Conservation (phyloP, 2,113 vertebrate species). For the Epinephelus cyanopodus region DNA sequence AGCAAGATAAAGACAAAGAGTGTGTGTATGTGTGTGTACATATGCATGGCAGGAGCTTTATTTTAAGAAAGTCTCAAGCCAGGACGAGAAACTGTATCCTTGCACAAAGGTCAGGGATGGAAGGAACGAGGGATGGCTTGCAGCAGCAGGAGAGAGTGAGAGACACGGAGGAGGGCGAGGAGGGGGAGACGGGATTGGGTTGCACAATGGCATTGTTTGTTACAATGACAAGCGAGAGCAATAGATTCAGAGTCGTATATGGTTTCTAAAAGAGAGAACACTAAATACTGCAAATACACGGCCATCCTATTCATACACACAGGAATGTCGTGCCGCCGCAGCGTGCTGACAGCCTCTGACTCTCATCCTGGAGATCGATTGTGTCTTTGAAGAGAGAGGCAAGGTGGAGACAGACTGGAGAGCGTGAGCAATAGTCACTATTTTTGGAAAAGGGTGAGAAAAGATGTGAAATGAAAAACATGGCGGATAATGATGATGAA, state of each 20-base stretch:
- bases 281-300: slow-evolving; percentile 73
- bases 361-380: slow-evolving; percentile 60
- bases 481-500: background rate
- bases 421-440: slow-evolving; percentile 32
- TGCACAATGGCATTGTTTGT: slow-evolving; percentile 80
- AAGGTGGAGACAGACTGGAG: slow-evolving; percentile 60
- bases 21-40: slow-evolving; percentile 27
- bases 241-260: slow-evolving; percentile 69
- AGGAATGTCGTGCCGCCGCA: slow-evolving; percentile 61
- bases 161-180: slow-evolving; percentile 16
- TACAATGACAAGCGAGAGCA: slow-evolving; percentile 72
- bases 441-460: slow-evolving; percentile 36
- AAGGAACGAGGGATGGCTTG: slow-evolving; percentile 75
- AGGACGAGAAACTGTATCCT: slow-evolving; percentile 82
- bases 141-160: slow-evolving; percentile 67
- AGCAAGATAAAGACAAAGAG: slow-evolving; percentile 49
- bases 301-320: slow-evolving; percentile 72
- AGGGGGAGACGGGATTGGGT: slow-evolving; percentile 52
- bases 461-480: slow-evolving; percentile 39
- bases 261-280: slow-evolving; percentile 78
- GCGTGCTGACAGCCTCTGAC: slow-evolving; percentile 66
- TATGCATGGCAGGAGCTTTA: slow-evolving; percentile 73
- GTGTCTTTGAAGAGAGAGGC: slow-evolving; percentile 67
- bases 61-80: slow-evolving; percentile 85
- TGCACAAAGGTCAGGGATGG: slow-evolving; percentile 83